These are phyloP conservation scores for Scaptomyza reducta DNA, from an alignment of 2,888 invertebrate species.

Conservation along the genomic window DNA sequence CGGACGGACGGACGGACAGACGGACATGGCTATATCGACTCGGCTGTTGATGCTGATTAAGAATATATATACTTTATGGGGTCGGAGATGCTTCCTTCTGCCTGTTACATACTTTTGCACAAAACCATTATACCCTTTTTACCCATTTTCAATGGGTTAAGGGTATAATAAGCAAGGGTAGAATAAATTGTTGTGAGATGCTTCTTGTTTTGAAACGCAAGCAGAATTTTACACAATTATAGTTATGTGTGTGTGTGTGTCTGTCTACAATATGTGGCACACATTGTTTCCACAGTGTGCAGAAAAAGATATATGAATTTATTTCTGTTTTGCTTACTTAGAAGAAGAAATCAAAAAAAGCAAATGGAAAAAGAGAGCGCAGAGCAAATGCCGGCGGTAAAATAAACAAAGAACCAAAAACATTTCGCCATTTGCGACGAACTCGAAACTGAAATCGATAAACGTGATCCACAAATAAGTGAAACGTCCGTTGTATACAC, in stretches of 20 bases:
- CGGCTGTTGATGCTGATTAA: too few species aligned
- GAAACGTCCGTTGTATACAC: slow-evolving; percentile 21
- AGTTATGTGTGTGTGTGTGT: slow-evolving; percentile 5
- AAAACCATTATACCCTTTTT: too few species aligned
- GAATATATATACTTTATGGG: too few species aligned
- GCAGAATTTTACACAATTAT: slow-evolving; percentile 37
- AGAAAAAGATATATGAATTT: slow-evolving; percentile 28
- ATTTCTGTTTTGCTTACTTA: slow-evolving; percentile 77
- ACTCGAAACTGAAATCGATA: slow-evolving; percentile 67
- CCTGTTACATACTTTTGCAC: too few species aligned
- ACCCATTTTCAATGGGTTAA: too few species aligned
- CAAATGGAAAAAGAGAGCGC: slow-evolving; percentile 37
- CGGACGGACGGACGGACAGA: too few species aligned
- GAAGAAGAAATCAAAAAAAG: slow-evolving; percentile 28
- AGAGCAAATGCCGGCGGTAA: slow-evolving; percentile 24
- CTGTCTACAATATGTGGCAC: slow-evolving; percentile 13
- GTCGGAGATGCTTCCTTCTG: too few species aligned
- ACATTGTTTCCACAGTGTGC: slow-evolving; percentile 20
- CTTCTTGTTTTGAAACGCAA: slow-evolving; percentile 55
- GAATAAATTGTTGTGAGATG: slow-evolving; percentile 21
- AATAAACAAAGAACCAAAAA: slow-evolving; percentile 31
- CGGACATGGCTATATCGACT: too few species aligned
- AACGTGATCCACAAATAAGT: slow-evolving; percentile 60
- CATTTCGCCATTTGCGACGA: slow-evolving; percentile 32
- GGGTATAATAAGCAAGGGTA: too few species aligned